Evolutionary conservation across 2,888 invertebrate genomes (phyloP).

Genomic region (Drosophila mettleri): DNA sequence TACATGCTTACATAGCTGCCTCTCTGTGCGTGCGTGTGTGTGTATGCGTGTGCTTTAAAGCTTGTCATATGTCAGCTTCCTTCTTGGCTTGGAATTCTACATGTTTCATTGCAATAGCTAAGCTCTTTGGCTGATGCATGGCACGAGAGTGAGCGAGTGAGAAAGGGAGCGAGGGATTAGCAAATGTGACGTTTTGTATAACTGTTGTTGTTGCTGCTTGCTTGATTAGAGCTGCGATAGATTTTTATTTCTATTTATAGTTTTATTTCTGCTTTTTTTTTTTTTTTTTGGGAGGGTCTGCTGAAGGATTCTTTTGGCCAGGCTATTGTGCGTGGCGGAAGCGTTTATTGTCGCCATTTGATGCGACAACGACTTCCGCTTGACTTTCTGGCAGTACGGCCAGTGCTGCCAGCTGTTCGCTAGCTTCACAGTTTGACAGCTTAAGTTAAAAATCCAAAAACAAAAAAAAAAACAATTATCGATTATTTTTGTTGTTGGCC

Average conservation of each 20-base stretch:
- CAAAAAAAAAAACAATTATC: slow-evolving; percentile 40
- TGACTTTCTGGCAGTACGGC: slow-evolving; percentile 11
- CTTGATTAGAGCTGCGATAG: slow-evolving; percentile 36
- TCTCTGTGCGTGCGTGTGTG: background rate
- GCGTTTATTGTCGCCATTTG: slow-evolving; percentile 79
- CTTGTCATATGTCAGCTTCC: slow-evolving; percentile 54
- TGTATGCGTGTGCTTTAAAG: slow-evolving; percentile 37
- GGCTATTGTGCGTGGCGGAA: slow-evolving; percentile 62
- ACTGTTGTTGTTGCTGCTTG: slow-evolving; percentile 16
- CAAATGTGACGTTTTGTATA: slow-evolving; percentile 30
- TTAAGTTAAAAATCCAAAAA: slow-evolving; percentile 11
- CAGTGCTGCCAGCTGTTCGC: slow-evolving; percentile 22
- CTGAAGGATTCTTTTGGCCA: background rate
- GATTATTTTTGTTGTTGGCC: slow-evolving; percentile 54
- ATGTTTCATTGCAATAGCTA: slow-evolving; percentile 21
- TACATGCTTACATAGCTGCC: background rate
- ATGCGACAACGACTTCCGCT: slow-evolving; percentile 79
- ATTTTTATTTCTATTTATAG: background rate
- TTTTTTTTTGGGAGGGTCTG: slow-evolving; percentile 3
- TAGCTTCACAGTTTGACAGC: slow-evolving; percentile 39
- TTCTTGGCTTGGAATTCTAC: slow-evolving; percentile 47
- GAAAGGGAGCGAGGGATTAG: background rate
- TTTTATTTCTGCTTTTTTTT: background rate
- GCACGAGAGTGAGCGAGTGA: background rate
- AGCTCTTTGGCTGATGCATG: slow-evolving; percentile 14